Conservation (phyloP, 2,888 invertebrate genomes). For the Drosophila subsilvestris region DNA sequence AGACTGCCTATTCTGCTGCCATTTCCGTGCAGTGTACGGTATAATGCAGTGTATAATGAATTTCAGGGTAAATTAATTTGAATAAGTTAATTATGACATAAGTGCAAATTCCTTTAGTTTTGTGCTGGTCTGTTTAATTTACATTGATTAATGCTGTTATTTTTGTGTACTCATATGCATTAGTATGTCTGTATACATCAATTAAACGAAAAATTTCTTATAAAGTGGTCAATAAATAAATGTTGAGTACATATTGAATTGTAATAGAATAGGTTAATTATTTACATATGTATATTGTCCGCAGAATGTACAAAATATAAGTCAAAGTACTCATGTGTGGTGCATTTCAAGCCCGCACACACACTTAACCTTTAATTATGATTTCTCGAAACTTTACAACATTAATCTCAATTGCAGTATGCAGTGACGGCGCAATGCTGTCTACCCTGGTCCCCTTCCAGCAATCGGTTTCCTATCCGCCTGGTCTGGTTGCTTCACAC, state of each 20-base stretch:
- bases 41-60: no score
- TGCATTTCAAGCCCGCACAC: no score
- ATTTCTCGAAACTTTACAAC: no score
- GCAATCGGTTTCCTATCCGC: conserved; percentile 8
- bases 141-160: conserved; percentile 61
- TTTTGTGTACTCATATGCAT: no score
- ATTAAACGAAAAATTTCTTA: conserved; percentile 34
- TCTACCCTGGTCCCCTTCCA: neutral
- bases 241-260: conserved; percentile 19
- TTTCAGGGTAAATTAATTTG: conserved; percentile 72
- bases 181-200: conserved; percentile 14
- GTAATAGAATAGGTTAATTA: conserved; percentile 33
- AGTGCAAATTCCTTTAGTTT: conserved; percentile 63
- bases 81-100: conserved; percentile 70
- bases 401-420: no score
- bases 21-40: neutral
- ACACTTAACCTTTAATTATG: no score
- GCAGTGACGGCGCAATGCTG: no score
- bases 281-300: neutral
- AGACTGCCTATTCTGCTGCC: conserved; percentile 24
- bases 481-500: neutral
- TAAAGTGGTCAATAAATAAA: conserved; percentile 44
- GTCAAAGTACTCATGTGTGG: no score
- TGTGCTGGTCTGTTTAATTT: conserved; percentile 53
- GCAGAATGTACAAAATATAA: no score